Base-by-base conservation (phyloP, 2,888 invertebrate species). In the Tyria jacobaeae region DNA sequence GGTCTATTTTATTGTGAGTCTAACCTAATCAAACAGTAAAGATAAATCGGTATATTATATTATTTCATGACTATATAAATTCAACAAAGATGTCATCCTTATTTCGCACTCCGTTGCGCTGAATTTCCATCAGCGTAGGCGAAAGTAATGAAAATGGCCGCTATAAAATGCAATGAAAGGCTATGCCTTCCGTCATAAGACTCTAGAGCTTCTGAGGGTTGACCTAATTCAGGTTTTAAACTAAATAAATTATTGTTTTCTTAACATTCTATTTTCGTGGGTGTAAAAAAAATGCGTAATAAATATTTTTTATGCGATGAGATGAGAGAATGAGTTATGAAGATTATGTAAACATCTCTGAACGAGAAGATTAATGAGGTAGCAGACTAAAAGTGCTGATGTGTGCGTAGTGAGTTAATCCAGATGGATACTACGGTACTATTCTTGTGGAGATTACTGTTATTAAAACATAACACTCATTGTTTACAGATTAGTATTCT, bases 361-460 rank as follows among this genome's bases (percentile, higher is more conserved):
- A 68, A 58, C 49, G 64, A 66, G 39, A 74, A 78, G 81, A 83
- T 84, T 76, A 78, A 84, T 78, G 78, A 73, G 73, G 71, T 72
- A 72, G 72, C 78, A 72, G 69, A 68, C 62, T 64, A 59, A 70
- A 70, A 73, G 71, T 73, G 75, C 71, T 75, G 71, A 78, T 71
- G 75, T 74, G 73, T 75, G 74, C 73, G 69, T 71, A 70, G 74
- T 62, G 74, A 78, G 77, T 74, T 74, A 72, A 76, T 70, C 81
- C 82, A 82, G 80, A 78, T 70, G 69, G 64, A 67, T 54, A 27
- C 54, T n/a, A 27, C 12, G 48, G 15, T 39, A 59, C 39, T 55
- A 62, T 35, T 49, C 39, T 48, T 21, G 57, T 53, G 35, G 48
- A 49, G 31, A 35, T 57, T 58, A 62, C 35, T 58, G 58, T 25